Evolutionary conservation across 2,888 invertebrate genomes (phyloP).

Genomic region (Machimus rusticus): DNA sequence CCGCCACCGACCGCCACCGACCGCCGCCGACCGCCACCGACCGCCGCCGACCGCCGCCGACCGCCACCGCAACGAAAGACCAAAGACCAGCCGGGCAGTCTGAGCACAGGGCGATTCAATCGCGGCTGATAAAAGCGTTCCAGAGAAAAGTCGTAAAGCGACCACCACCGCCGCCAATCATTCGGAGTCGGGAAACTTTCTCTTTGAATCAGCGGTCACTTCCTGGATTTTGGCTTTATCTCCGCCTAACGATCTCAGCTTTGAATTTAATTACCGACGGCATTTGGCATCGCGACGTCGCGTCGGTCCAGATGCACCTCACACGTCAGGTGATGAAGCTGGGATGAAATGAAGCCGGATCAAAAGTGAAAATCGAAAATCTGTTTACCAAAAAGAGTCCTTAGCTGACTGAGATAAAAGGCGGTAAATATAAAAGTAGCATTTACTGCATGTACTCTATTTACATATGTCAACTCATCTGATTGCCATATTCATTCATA

Average conservation of each 20-base stretch:
- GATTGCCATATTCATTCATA: too few species aligned
- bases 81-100: background rate
- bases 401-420: background rate
- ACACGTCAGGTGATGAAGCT: background rate
- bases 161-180: background rate
- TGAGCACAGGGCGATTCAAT: background rate
- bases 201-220: background rate
- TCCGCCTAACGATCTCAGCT: background rate
- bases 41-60: background rate
- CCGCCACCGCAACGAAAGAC: background rate
- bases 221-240: background rate
- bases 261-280: slow-evolving; percentile 5
- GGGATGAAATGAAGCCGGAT: background rate
- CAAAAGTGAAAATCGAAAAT: background rate
- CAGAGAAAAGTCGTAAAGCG: background rate
- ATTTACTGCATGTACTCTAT: background rate
- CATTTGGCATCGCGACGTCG: background rate
- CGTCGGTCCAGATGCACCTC: background rate
- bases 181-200: background rate
- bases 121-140: background rate
- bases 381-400: background rate
- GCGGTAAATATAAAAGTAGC: background rate
- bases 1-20: too few species aligned
- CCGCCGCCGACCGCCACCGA: background rate
- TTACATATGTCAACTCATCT: too few species aligned